These are phyloP conservation scores for Garrulus glandarius DNA, from an alignment of 2,797 vertebrate species.

Conservation along the genomic window DNA sequence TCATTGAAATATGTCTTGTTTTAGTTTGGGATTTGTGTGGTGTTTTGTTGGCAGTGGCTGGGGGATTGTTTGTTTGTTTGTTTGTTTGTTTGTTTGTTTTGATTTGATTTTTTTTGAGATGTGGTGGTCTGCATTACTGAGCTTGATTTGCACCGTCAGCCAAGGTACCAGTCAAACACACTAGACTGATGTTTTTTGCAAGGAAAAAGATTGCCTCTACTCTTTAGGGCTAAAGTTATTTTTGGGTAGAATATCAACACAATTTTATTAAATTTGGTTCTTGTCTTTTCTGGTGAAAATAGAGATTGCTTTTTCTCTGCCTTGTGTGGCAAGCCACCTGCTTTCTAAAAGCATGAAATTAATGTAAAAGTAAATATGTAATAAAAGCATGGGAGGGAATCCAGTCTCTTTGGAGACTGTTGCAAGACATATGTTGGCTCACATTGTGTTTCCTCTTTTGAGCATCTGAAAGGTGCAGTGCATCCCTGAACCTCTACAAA, in stretches of 20 bases:
- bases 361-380: background rate
- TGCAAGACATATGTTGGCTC: background rate
- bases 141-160: background rate
- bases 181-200: background rate
- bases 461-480: background rate
- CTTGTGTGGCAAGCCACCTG: background rate
- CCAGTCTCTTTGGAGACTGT: background rate
- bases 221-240: background rate
- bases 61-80: background rate
- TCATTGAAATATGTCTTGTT: background rate
- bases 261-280: background rate
- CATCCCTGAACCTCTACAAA: background rate
- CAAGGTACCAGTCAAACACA: background rate
- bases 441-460: background rate
- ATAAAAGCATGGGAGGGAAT: background rate
- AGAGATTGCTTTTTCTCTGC: background rate
- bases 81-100: background rate
- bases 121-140: background rate
- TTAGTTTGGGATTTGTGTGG: background rate
- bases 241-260: background rate
- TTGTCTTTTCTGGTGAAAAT: background rate
- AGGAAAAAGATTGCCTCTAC: background rate
- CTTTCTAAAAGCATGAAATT: background rate
- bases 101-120: background rate
- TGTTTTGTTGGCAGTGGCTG: background rate